A percentile compares a stretch with the other conserved stretches of the same genome.
These are phyloP conservation scores for Charanyca ferruginea DNA, from an alignment of 2,888 invertebrate species.

Conservation along the genomic window DNA sequence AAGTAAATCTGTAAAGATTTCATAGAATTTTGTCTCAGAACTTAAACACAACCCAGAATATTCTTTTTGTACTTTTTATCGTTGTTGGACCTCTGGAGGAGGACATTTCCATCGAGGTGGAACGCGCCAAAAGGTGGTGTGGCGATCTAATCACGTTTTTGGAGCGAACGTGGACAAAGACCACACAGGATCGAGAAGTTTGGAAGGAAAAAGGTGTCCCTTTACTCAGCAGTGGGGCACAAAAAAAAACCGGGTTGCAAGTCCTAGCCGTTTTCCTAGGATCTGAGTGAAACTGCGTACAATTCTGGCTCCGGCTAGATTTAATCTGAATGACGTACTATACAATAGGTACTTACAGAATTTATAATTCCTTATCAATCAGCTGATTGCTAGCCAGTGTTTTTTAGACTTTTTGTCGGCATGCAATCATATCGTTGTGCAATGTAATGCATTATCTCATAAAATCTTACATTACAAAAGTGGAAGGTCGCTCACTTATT, in stretches of 20 bases:
- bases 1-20: not conserved
- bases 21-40: too few species aligned
- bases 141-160: too few species aligned
- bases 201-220: too few species aligned
- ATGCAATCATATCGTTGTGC: constrained; percentile 11
- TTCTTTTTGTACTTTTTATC: too few species aligned
- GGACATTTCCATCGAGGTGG: too few species aligned
- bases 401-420: constrained; percentile 11
- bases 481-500: not conserved
- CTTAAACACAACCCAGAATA: too few species aligned
- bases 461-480: not conserved
- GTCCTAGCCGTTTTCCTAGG: not conserved
- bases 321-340: constrained; percentile 37
- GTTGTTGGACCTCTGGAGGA: too few species aligned
- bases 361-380: constrained; percentile 16
- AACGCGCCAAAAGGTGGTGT: too few species aligned
- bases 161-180: too few species aligned
- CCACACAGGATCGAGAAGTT: too few species aligned
- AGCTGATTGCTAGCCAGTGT: constrained; percentile 27
- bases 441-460: constrained; percentile 14
- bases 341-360: constrained; percentile 3
- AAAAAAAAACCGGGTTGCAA: too few species aligned
- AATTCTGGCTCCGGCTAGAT: constrained; percentile 6
- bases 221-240: too few species aligned
- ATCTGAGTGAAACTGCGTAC: not conserved